Evolutionary conservation across 2,113 vertebrate species (phyloP).

Genomic region (Strix uralensis): DNA sequence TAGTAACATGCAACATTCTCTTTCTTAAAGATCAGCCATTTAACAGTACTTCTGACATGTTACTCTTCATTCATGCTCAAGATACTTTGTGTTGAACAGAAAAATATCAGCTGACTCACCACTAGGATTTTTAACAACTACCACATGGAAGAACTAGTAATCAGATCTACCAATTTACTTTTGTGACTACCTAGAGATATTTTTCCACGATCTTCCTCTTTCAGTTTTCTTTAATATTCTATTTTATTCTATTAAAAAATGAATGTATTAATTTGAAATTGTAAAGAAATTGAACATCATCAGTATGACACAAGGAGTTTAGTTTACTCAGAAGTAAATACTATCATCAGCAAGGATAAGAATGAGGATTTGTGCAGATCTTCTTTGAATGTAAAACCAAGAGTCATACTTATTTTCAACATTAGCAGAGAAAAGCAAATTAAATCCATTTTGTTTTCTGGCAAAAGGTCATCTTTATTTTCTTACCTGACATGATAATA

Average conservation of each 20-base stretch:
- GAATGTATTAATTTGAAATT: not conserved
- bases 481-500: not conserved
- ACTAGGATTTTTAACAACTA: not conserved
- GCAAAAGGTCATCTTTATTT: not conserved
- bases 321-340: not conserved
- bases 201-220: not conserved
- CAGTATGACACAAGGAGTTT: not conserved
- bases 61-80: not conserved
- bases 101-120: not conserved
- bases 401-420: not conserved
- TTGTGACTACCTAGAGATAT: not conserved
- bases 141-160: not conserved
- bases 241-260: not conserved
- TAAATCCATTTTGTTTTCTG: not conserved
- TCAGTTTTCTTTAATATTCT: not conserved
- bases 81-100: not conserved
- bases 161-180: not conserved
- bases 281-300: not conserved
- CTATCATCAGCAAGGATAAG: not conserved
- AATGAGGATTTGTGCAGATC: not conserved
- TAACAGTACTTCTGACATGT: not conserved
- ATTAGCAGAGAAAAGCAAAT: not conserved
- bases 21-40: not conserved
- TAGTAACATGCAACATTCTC: rapidly evolving
- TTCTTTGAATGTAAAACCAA: not conserved